Conservation (phyloP, 2,113 vertebrate genomes). For the Atherinomorus stipes region DNA sequence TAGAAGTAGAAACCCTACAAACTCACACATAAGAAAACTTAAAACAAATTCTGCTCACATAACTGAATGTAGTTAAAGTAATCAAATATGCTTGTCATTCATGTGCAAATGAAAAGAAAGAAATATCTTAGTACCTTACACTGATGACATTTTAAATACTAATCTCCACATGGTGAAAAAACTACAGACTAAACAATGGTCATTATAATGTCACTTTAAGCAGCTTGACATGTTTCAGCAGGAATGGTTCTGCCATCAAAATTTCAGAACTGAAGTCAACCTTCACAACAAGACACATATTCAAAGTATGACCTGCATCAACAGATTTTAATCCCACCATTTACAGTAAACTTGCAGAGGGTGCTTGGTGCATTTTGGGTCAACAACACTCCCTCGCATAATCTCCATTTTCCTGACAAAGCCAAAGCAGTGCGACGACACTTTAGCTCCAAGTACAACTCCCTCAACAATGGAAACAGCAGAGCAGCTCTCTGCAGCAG, state of each 20-base stretch:
- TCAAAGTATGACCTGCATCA: not conserved
- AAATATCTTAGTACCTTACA: too few species aligned
- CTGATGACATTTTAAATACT: too few species aligned
- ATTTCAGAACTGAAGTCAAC: not conserved
- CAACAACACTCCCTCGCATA: conserved; percentile 20
- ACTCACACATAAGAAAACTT: too few species aligned
- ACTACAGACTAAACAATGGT: too few species aligned
- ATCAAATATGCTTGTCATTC: too few species aligned
- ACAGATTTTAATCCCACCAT: conserved; percentile 20
- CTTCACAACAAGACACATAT: not conserved
- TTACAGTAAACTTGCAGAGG: conserved; percentile 35
- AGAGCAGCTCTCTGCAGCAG: conserved; percentile 53
- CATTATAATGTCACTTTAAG: too few species aligned
- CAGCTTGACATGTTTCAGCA: conserved; percentile 24
- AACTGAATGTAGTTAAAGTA: too few species aligned
- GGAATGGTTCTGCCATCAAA: not conserved
- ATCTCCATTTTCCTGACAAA: conserved; percentile 1
- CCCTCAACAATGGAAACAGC: conserved; percentile 60
- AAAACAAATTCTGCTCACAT: too few species aligned
- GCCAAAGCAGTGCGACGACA: conserved; percentile 10
- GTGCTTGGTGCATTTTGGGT: conserved; percentile 17
- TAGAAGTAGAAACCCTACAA: too few species aligned
- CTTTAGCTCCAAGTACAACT: conserved; percentile 34
- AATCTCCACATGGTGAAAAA: too few species aligned
- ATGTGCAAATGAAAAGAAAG: too few species aligned